Percentiles rank a stretch among this genome's conserved stretches.
Conservation (phyloP, 2,113 vertebrate species). For the Ploceus nigricollis region DNA sequence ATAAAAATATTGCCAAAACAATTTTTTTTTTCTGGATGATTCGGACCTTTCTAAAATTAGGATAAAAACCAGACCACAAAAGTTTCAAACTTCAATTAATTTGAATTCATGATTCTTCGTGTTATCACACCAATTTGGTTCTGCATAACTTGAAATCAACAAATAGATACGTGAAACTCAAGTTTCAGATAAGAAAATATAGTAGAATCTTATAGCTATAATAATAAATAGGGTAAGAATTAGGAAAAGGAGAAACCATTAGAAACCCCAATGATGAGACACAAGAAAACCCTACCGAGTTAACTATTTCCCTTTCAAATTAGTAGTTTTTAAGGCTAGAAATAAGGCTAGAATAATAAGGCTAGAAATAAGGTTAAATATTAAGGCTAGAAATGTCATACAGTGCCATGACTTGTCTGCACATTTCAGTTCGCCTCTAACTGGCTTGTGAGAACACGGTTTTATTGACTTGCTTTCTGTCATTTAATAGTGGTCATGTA, state of each 20-base stretch:
- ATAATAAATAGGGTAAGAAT: neutral
- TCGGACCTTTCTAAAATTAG: neutral
- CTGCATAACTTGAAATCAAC: neutral
- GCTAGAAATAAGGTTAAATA: neutral
- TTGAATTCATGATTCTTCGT: neutral
- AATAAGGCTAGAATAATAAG: neutral
- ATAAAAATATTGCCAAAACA: neutral
- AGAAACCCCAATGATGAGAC: neutral
- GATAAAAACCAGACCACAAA: neutral
- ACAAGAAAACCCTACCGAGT: neutral
- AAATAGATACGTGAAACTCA: neutral
- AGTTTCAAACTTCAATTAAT: neutral
- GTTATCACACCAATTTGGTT: neutral
- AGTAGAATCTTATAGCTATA: neutral
- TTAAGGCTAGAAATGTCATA: neutral
- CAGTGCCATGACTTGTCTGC: neutral
- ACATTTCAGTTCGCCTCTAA: neutral
- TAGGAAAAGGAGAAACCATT: neutral
- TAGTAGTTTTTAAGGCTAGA: neutral
- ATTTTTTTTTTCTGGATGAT: neutral
- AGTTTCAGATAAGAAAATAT: neutral
- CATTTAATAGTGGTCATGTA: neutral
- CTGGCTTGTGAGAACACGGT: neutral
- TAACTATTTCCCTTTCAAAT: neutral
- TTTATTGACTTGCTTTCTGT: slow-evolving; percentile 20